Base-by-base conservation (phyloP, 92 coral and sea anemone species). In the Isaurus tuberculatus region DNA sequence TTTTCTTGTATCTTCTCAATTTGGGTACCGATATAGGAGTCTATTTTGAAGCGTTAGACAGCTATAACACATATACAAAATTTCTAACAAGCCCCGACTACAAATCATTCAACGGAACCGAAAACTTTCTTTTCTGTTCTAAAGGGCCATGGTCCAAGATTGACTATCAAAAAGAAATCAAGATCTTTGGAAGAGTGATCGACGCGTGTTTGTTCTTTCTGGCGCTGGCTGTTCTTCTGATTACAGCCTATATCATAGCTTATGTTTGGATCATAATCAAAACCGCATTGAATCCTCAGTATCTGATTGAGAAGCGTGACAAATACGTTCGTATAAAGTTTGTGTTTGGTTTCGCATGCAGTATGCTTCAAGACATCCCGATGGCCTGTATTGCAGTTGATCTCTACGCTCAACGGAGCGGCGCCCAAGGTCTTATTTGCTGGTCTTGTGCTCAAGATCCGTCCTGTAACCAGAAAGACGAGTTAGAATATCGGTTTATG, bases 361-460 rank as follows among this genome's bases (percentile, higher is more conserved):
- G 97, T 25, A 86, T 93, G 94, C 64, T 93, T 1, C 91, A 93
- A 67, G 91, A 93, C 60, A 90, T 93, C 55, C 94, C 97, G 43
- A 89, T 91, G 61, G 85, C 94, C 15, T 89, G 93, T 23, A 75
- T 93, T 13, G 91, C 90, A 0, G 97, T 88, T 6, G 97, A 83
- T 26, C 37, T 93, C 72, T 91, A 83, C 73, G 84, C 83, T 2
- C 80, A 87, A 46, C 85, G 97, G 23, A 81, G 90, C 16, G 97
- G 97, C 13, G 61, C 97, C 7, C 67, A 32, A 36, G 97, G 97
- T 19, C 81, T 93, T 5, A 84, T 87, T 29, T 93, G 97, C 70
- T 93, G 94, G 92, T 86, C 58, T 29, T 93, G 97, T 60, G 83
- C 88, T 5, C 91, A 86, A 11, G 97, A 93, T 32, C 73, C 64